Percentiles rank a stretch among this genome's conserved stretches.
Conservation (phyloP, 1,140 invertebrate species). For the Lethocerus indicus region DNA sequence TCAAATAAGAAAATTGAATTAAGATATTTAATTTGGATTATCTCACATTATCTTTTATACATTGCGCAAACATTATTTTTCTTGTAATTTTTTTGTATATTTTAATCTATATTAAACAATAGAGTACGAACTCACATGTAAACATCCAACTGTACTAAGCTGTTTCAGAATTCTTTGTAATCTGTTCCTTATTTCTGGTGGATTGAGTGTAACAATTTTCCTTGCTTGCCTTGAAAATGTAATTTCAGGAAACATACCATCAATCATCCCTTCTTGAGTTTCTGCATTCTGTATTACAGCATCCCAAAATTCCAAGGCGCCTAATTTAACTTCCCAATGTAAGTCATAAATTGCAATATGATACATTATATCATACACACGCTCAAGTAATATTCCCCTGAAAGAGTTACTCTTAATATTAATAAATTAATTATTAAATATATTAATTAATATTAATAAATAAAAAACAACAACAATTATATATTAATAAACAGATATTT, state of each 20-base stretch:
- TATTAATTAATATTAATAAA: no score
- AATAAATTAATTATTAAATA: no score
- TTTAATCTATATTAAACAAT: no score
- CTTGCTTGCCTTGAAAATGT: conserved; percentile 59
- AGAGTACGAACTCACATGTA: conserved; percentile 37
- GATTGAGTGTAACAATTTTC: conserved; percentile 54
- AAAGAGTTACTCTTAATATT: no score
- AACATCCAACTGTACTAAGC: conserved; percentile 41
- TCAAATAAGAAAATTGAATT: no score
- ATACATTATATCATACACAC: conserved; percentile 33
- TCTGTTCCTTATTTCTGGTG: conserved; percentile 43
- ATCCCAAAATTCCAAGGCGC: conserved; percentile 50
- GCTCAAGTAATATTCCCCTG: conserved; percentile 18
- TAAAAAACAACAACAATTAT: no score
- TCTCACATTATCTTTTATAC: no score
- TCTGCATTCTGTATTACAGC: conserved; percentile 42
- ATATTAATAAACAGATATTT: no score
- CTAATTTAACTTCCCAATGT: conserved; percentile 61
- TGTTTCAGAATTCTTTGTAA: conserved; percentile 45
- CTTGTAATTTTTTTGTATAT: no score
- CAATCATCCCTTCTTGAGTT: conserved; percentile 58
- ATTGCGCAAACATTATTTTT: no score
- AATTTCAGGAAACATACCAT: conserved; percentile 52
- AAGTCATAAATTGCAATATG: conserved; percentile 42
- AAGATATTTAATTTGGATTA: no score